phyloP scores from a whole-genome alignment of 2,113 vertebrate species.

The Anarrhichthys ocellatus region DNA sequence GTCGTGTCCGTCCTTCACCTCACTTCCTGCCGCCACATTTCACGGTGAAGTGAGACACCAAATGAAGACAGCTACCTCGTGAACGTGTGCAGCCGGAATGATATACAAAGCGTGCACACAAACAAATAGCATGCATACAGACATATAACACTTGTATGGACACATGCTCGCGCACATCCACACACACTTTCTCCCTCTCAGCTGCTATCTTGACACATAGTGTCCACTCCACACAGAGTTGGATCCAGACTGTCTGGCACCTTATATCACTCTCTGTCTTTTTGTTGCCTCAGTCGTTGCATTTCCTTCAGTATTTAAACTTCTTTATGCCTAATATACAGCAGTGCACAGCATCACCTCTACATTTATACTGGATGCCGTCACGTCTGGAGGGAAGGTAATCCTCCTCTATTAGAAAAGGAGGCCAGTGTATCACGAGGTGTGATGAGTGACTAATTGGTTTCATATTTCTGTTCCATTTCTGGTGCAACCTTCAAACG shows the following conservation, averaged over 20 bases:
- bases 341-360: not conserved
- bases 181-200: conserved; percentile 48
- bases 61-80: conserved; percentile 5
- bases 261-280: conserved; percentile 29
- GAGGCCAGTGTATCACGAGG: conserved; percentile 19
- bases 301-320: conserved; percentile 22
- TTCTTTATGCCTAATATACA: conserved; percentile 34
- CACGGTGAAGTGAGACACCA: conserved; percentile 47
- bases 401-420: not conserved
- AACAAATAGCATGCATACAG: conserved; percentile 9
- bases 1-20: conserved; percentile 10
- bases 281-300: conserved; percentile 34
- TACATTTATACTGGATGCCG: not conserved
- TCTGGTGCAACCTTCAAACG: not conserved
- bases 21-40: conserved; percentile 67
- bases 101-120: conserved; percentile 7
- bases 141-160: conserved; percentile 12
- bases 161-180: conserved; percentile 45
- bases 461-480: conserved; percentile 30
- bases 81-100: not conserved
- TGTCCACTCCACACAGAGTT: conserved; percentile 35
- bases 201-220: conserved; percentile 53
- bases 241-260: conserved; percentile 74
- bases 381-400: conserved; percentile 31
- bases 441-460: conserved; percentile 7